Percentiles rank a stretch among this genome's conserved stretches.
phyloP scores from a whole-genome alignment of 2,888 invertebrate genomes.

The Pyrrhosoma nymphula region DNA sequence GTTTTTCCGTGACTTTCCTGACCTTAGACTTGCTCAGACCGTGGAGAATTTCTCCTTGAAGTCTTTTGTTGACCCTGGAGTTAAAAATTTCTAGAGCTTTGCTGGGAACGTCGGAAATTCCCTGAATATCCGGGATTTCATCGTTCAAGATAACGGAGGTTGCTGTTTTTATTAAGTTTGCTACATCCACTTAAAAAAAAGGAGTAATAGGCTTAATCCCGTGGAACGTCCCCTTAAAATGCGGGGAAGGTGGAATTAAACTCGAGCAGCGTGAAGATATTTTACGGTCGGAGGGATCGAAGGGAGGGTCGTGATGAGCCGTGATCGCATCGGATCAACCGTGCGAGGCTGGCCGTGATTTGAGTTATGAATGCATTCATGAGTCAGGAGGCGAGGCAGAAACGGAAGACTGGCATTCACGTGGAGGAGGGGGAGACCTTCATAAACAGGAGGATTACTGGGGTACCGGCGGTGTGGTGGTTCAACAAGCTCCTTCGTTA shows the following conservation, averaged over 20 bases:
- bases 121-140: neutral
- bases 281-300: neutral
- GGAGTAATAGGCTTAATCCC: neutral
- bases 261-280: neutral
- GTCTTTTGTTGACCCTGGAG: neutral
- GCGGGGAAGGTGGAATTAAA: neutral
- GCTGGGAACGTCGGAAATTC: neutral
- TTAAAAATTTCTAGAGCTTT: neutral
- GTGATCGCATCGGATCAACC: neutral
- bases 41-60: neutral
- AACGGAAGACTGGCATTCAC: neutral
- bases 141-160: neutral
- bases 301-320: neutral
- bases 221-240: neutral
- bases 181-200: slow-evolving; percentile 6
- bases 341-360: neutral
- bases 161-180: neutral
- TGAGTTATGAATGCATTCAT: slow-evolving; percentile 20
- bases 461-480: neutral
- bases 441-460: neutral
- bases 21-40: neutral
- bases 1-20: neutral
- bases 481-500: neutral
- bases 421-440: neutral
- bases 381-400: neutral